Conservation (phyloP, 2,888 invertebrate species). For the Drosophila macrothrix region DNA sequence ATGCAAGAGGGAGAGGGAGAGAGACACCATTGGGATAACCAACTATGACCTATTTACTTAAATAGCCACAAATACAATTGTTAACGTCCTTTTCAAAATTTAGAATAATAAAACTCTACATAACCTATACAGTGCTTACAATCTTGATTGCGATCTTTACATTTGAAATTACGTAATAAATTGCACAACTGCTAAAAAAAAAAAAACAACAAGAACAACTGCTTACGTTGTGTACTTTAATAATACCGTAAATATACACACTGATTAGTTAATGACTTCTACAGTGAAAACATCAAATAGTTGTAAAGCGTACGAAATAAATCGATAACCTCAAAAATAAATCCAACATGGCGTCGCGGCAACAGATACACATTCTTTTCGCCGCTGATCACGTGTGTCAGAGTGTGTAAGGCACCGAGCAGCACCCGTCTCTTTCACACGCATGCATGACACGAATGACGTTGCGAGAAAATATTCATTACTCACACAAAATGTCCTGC, state of each 20-base stretch:
- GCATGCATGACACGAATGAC: background rate
- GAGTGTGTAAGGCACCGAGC: constrained; percentile 25
- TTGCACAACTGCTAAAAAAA: background rate
- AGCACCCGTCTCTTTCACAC: background rate
- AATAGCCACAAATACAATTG: background rate
- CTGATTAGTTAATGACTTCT: background rate
- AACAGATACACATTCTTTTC: constrained; percentile 50
- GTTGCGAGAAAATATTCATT: constrained; percentile 2
- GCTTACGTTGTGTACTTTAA: background rate
- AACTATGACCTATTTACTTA: constrained; percentile 1
- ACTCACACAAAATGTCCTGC: constrained; percentile 37
- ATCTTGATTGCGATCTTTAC: background rate
- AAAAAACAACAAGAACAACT: background rate
- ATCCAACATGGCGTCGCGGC: constrained; percentile 68
- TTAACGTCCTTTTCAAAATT: background rate
- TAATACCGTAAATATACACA: background rate
- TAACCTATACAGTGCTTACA: background rate
- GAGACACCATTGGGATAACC: constrained; percentile 2
- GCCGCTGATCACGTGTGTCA: constrained; percentile 62
- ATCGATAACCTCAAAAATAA: constrained; percentile 62
- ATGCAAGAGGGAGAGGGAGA: background rate
- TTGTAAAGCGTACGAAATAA: constrained; percentile 13
- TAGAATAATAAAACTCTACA: background rate
- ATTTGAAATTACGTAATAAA: background rate
- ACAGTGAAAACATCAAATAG: background rate